Conservation (phyloP, 2,888 invertebrate genomes). For the Parapristionchus giblindavisi region DNA sequence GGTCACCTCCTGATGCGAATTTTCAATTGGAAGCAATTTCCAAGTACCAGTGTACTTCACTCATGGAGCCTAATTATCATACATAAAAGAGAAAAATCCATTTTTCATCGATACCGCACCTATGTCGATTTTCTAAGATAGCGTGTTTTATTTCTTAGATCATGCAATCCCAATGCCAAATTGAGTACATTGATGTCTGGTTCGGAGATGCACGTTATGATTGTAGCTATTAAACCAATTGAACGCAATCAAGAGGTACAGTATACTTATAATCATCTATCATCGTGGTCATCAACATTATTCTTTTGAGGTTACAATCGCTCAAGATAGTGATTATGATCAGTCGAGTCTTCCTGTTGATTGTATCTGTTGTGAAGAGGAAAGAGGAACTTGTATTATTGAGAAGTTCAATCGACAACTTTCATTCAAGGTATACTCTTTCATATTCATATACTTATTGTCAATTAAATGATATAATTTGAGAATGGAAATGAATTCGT, state of each 20-base stretch:
- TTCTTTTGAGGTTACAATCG: conserved; percentile 1
- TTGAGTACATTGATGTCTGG: conserved; percentile 25
- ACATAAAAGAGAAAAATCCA: too few species aligned
- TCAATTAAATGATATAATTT: too few species aligned
- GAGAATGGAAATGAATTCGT: too few species aligned
- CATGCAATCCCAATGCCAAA: conserved; percentile 42
- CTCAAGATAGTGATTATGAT: not conserved
- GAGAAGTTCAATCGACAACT: too few species aligned
- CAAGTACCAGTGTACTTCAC: too few species aligned
- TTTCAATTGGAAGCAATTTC: too few species aligned
- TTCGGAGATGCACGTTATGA: conserved; percentile 24
- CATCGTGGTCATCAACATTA: not conserved
- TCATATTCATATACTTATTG: too few species aligned
- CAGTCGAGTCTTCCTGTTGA: not conserved
- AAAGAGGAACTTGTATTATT: too few species aligned
- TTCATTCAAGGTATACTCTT: too few species aligned
- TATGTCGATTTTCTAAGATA: not conserved
- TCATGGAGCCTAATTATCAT: too few species aligned
- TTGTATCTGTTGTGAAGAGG: not conserved
- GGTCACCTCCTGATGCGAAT: too few species aligned
- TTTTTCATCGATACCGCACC: too few species aligned
- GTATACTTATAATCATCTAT: not conserved
- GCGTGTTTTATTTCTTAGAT: conserved; percentile 32
- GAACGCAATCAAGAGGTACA: not conserved
- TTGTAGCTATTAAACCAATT: not conserved